Percentiles rank a stretch among this genome's conserved stretches.
Evolutionary conservation across 1,140 invertebrate genomes (phyloP).

Genomic region (Drosophila nigrodunni): DNA sequence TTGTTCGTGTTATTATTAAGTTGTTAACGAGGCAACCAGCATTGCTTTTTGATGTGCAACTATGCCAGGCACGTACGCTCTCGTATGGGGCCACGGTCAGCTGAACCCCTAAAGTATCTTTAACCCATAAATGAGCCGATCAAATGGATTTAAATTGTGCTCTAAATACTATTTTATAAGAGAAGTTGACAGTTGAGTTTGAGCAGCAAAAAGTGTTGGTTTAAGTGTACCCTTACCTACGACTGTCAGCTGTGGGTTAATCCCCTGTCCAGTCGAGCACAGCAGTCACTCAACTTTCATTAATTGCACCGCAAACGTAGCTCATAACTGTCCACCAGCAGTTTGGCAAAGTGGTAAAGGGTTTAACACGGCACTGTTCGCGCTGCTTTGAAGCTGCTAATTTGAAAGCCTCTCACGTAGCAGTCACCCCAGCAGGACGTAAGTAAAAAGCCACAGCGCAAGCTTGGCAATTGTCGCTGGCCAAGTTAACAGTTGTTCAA

Average conservation of each 20-base stretch:
- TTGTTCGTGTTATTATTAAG: slow-evolving; percentile 28
- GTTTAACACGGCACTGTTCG: neutral
- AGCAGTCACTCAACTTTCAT: slow-evolving; percentile 38
- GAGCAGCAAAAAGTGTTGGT: neutral
- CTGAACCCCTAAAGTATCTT: slow-evolving; percentile 37
- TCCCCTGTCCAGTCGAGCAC: slow-evolving; percentile 7
- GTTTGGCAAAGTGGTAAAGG: slow-evolving; percentile 30
- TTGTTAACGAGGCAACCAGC: slow-evolving; percentile 54
- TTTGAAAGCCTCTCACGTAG: slow-evolving; percentile 63
- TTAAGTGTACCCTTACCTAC: neutral
- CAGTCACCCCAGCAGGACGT: slow-evolving; percentile 26
- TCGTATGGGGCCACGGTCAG: slow-evolving; percentile 7
- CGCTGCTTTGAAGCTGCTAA: slow-evolving; percentile 11
- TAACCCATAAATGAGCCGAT: slow-evolving; percentile 45
- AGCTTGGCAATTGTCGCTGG: slow-evolving; percentile 44
- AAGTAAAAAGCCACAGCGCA: slow-evolving; percentile 32
- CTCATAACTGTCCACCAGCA: slow-evolving; percentile 27
- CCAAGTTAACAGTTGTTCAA: neutral
- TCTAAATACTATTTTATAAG: no score
- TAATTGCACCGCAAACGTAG: slow-evolving; percentile 63
- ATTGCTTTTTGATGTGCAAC: slow-evolving; percentile 35
- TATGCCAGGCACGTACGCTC: slow-evolving; percentile 48
- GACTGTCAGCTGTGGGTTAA: neutral
- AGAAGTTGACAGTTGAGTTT: no score
- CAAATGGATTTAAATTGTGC: slow-evolving; percentile 9